phyloP scores from a whole-genome alignment of 2,797 vertebrate genomes.

The Helarctos malayanus region DNA sequence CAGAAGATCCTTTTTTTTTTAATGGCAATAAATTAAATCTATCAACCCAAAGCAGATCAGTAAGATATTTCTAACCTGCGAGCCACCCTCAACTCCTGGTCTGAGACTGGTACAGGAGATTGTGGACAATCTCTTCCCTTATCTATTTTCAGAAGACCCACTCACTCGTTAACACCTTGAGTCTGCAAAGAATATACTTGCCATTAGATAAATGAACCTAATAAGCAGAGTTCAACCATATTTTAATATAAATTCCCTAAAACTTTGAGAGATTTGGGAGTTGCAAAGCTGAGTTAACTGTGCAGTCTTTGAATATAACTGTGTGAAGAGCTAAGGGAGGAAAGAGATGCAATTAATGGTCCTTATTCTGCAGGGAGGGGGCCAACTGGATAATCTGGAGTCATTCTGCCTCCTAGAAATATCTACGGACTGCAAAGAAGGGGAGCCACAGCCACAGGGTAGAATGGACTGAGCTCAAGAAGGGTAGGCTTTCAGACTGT shows the following conservation, averaged over 20 bases:
- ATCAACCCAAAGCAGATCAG: neutral
- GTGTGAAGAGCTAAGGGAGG: fast-evolving
- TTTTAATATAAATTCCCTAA: neutral
- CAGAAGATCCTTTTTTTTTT: neutral
- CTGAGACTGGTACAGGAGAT: neutral
- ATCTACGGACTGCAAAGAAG: neutral
- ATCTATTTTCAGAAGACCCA: neutral
- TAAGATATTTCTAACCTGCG: neutral
- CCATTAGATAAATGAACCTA: neutral
- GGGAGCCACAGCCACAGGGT: fast-evolving
- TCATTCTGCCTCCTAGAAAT: neutral
- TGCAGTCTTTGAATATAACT: neutral
- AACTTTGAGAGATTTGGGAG: neutral
- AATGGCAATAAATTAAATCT: neutral
- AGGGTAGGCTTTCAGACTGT: neutral
- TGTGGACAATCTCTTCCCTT: neutral
- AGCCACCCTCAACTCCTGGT: neutral
- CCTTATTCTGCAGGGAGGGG: neutral
- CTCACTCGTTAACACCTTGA: neutral
- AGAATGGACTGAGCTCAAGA: neutral
- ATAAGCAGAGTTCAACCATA: neutral
- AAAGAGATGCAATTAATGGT: fast-evolving
- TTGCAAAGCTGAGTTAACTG: neutral
- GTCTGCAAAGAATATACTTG: neutral
- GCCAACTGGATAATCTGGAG: neutral